Evolutionary conservation across 1,140 invertebrate species (phyloP).

Genomic region (Pectinophora gossypiella): DNA sequence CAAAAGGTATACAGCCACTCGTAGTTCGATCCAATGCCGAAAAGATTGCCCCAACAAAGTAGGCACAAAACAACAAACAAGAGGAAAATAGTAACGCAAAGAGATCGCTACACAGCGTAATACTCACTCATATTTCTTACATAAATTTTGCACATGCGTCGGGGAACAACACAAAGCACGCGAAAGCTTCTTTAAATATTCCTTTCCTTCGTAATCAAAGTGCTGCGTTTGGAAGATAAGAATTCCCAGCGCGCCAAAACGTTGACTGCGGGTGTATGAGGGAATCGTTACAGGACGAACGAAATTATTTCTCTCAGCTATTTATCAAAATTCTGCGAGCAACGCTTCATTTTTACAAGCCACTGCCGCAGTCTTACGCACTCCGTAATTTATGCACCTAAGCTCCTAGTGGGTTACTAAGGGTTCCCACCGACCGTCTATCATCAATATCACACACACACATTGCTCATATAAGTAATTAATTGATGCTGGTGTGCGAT

Average conservation of each 20-base stretch:
- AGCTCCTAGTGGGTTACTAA: not conserved
- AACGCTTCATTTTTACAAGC: slow-evolving; percentile 20
- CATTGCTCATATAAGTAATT: too few relatives aligned
- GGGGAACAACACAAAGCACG: slow-evolving; percentile 51
- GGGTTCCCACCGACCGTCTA: too few relatives aligned
- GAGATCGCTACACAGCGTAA: slow-evolving; percentile 26
- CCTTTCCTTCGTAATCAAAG: slow-evolving; percentile 69
- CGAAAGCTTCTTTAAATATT: slow-evolving; percentile 67
- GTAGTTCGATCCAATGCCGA: too few relatives aligned
- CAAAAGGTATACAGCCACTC: not conserved
- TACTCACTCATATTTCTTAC: slow-evolving; percentile 41
- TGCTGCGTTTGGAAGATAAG: slow-evolving; percentile 67
- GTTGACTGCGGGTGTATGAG: slow-evolving; percentile 32
- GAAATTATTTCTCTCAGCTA: slow-evolving; percentile 63
- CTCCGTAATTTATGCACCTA: slow-evolving; percentile 29
- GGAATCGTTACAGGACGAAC: slow-evolving; percentile 39
- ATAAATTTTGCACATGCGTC: slow-evolving; percentile 58
- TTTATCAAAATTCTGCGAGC: slow-evolving; percentile 53
- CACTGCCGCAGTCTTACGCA: slow-evolving; percentile 10
- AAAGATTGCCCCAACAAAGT: slow-evolving; percentile 6
- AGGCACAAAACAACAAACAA: slow-evolving; percentile 13
- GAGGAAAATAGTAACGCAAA: slow-evolving; percentile 25
- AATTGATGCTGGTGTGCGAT: too few relatives aligned
- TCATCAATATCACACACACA: too few relatives aligned
- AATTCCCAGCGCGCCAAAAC: slow-evolving; percentile 52